Evolutionary conservation across 2,113 vertebrate genomes (phyloP).

Genomic region (Bambusicola thoracicus): DNA sequence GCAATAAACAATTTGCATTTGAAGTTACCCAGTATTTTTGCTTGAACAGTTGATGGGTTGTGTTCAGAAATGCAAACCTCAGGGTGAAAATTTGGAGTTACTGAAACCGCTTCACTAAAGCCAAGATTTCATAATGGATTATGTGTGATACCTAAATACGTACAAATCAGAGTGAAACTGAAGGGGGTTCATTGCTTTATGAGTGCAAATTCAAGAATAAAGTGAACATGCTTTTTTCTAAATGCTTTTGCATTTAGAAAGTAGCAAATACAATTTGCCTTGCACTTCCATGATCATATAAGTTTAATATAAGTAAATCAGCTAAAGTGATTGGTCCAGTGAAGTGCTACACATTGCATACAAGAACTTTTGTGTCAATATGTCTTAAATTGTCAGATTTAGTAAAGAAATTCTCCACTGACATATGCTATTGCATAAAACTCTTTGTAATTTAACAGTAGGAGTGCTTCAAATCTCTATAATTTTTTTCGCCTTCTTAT

Average conservation of each 20-base stretch:
- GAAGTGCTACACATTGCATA: background rate
- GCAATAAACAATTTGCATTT: background rate
- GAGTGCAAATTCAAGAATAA: background rate
- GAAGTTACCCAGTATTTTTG: background rate
- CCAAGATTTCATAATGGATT: background rate
- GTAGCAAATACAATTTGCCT: background rate
- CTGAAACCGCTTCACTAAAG: background rate
- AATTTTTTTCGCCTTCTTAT: background rate
- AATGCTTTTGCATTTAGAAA: background rate
- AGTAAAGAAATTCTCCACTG: background rate
- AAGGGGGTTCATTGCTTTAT: rapidly evolving
- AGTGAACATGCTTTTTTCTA: background rate
- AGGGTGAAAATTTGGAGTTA: background rate
- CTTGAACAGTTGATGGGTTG: background rate
- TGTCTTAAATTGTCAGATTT: background rate
- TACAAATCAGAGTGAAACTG: background rate
- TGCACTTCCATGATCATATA: background rate
- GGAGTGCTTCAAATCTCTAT: background rate
- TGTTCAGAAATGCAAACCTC: background rate
- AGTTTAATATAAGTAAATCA: background rate
- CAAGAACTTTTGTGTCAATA: background rate
- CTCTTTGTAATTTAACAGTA: constrained; percentile 3
- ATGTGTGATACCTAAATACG: background rate
- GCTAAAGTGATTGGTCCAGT: background rate
- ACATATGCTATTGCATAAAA: background rate